Evolutionary conservation across 2,113 vertebrate species (phyloP), one percentile per base, ranked within the genome.

Genomic region (Rhynchomys soricoides): DNA sequence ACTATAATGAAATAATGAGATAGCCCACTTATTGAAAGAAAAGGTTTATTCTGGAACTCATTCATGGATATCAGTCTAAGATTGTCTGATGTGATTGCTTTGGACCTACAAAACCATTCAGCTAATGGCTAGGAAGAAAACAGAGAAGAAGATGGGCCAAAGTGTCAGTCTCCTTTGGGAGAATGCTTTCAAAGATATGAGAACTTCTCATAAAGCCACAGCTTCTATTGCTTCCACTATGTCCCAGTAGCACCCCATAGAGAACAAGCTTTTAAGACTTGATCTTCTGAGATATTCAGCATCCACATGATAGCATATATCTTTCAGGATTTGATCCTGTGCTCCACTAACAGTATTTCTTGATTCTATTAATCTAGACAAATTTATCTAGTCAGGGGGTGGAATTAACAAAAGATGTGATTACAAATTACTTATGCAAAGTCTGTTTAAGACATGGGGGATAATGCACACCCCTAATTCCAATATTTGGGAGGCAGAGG

Each of bases 281-380:
- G 64, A 59, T 55, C 11, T 93, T n/a, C 86, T 64, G 31, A 26
- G 52, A 81, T 37, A 50, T 16, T 73, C 24, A 81, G 9, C 29
- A 77, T 57, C 15, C 79, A 90, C 52, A 68, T 5, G 52, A 8
- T 13, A 75, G 45, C 57, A 85, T 13, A 17, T 66, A 68, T 68
- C 22, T 86, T 81, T 91, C 37, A 92, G 52, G 37, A 78, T 86
- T 96, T 88, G 74, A 96, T 92, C 45, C 34, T 52, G n/a, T 94
- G 64, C 70, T 37, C 10, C 93, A 86, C 92, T 94, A 89, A 77
- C 77, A 45, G 1, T 78, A 93, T n/a, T 48, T 97, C 92, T 94
- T 90, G 48, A 96, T 92, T 95, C 81, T 91, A 45, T 16, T 91
- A 95, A 97, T 96, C 26, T 57, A 92, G 9, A 43, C 68, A 94